Evolutionary conservation across 2,888 invertebrate species (phyloP).

Genomic region (Tetragnatha montana): DNA sequence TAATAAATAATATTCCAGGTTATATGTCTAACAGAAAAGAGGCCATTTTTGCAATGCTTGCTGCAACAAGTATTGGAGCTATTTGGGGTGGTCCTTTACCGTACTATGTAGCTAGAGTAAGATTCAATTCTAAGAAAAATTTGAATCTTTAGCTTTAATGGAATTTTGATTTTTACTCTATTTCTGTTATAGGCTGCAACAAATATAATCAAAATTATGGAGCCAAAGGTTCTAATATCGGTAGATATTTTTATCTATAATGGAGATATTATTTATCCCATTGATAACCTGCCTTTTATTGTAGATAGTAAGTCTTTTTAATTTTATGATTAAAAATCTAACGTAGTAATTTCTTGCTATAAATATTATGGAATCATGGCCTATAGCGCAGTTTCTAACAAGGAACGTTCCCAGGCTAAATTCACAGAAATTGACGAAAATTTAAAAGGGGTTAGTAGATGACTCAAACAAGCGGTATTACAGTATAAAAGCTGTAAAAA

Average conservation of each 20-base stretch:
- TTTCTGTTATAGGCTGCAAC: constrained; percentile 49
- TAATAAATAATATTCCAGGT: constrained; percentile 11
- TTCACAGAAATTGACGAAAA: too few relatives aligned
- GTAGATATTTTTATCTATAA: constrained; percentile 48
- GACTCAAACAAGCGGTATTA: too few relatives aligned
- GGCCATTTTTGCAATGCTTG: constrained; percentile 51
- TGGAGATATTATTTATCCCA: constrained; percentile 13
- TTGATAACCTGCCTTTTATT: constrained; percentile 49
- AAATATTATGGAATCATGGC: too few relatives aligned
- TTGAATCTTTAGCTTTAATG: background rate
- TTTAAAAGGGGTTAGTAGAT: too few relatives aligned
- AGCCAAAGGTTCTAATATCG: constrained; percentile 55
- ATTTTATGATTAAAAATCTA: too few relatives aligned
- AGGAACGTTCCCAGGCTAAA: too few relatives aligned
- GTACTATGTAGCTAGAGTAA: constrained; percentile 43
- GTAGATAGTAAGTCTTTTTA: constrained; percentile 53
- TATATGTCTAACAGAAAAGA: constrained; percentile 51
- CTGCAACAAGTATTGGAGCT: constrained; percentile 45
- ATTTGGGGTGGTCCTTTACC: constrained; percentile 59
- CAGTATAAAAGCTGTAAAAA: too few relatives aligned
- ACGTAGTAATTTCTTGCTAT: too few relatives aligned
- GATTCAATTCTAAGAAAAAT: constrained; percentile 38
- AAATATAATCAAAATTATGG: constrained; percentile 58
- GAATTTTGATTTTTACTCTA: background rate
- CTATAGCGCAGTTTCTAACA: too few relatives aligned